These are phyloP conservation scores for Actinernus sp. DNA, from an alignment of 92 coral and sea anemone species.

Conservation along the genomic window DNA sequence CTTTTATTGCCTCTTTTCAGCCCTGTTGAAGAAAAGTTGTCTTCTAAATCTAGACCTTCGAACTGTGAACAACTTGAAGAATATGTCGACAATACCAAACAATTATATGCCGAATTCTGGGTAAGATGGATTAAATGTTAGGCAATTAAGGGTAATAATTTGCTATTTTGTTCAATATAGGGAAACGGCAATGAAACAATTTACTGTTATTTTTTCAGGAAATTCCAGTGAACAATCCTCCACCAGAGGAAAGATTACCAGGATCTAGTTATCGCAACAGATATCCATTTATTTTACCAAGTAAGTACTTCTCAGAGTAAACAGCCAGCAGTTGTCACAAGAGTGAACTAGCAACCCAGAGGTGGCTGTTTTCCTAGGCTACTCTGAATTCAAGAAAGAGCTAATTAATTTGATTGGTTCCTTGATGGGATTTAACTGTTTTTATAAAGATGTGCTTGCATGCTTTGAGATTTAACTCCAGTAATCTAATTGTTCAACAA, in stretches of 20 bases:
- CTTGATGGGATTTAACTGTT: too few species aligned
- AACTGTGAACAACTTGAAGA: constrained; percentile 73
- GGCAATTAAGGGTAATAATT: neutral
- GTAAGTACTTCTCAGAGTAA: constrained; percentile 33
- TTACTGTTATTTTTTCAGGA: constrained; percentile 37
- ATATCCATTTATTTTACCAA: constrained; percentile 89
- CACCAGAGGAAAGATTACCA: constrained; percentile 83
- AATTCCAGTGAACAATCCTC: constrained; percentile 85
- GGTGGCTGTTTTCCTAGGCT: too few species aligned
- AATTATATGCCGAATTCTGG: constrained; percentile 85
- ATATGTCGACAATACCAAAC: constrained; percentile 69
- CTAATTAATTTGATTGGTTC: too few species aligned
- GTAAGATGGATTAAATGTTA: constrained; percentile 30
- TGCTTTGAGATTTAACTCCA: too few species aligned
- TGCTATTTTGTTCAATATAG: too few species aligned
- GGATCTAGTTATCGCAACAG: constrained; percentile 90
- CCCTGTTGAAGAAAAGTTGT: constrained; percentile 87
- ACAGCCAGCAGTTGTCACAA: neutral
- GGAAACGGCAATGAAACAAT: too few species aligned
- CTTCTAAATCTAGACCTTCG: constrained; percentile 71
- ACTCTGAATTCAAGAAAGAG: too few species aligned
- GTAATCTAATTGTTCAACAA: too few species aligned
- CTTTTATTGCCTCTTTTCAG: too few species aligned
- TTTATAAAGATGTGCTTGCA: too few species aligned
- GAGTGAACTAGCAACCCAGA: too few species aligned